Base-by-base conservation (phyloP, 2,888 invertebrate species). In the Halictus ligatus region DNA sequence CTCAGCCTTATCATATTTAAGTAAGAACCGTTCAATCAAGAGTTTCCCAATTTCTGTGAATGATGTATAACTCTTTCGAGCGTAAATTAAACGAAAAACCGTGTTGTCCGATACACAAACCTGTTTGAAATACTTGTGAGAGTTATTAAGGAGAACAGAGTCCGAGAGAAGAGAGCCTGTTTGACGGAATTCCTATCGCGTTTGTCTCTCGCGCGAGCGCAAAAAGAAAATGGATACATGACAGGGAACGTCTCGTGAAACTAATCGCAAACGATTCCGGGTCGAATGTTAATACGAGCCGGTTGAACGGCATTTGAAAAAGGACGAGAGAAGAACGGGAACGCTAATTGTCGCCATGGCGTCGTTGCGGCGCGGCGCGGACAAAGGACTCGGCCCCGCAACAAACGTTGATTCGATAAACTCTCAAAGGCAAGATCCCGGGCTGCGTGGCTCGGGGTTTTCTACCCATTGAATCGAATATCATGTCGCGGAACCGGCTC, bases 361-460 rank as follows among this genome's bases (percentile, higher is more conserved):
- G 78, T 79, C 74, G 75, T 60, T 69, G 67, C 54, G 21, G 50
- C 72, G 67, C 54, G 21, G 50, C 46, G 71, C 67, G 58, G 50
- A 50, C 58, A 60, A 21, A 64, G 69, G 60, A 67, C 48, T 40
- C 80, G 29, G 71, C 69, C 18, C 69, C 75, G 84, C 85, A 89
- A 89, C 84, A 80, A 89, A 88, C 84, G 86, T 85, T 90, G 85
- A 90, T 81, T 84, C 86, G 75, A 89, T 90, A 90, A 88, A 88
- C 83, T 85, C 86, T 90, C 90, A 90, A 90, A 90, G 89, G 84
- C 29, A 50, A 80, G 64, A 76, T 82, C 76, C 50, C 54, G 75
- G 12, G 69, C 35, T 79, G 78, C 54, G 75, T 54, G 25, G 78
- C 43, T 67, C 60, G 25, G 71, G 54, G 80, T 86, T 89, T 80